Evolutionary conservation across 2,888 invertebrate species (phyloP), one percentile per base, ranked within the genome.

Genomic region (Pollenia angustigena): DNA sequence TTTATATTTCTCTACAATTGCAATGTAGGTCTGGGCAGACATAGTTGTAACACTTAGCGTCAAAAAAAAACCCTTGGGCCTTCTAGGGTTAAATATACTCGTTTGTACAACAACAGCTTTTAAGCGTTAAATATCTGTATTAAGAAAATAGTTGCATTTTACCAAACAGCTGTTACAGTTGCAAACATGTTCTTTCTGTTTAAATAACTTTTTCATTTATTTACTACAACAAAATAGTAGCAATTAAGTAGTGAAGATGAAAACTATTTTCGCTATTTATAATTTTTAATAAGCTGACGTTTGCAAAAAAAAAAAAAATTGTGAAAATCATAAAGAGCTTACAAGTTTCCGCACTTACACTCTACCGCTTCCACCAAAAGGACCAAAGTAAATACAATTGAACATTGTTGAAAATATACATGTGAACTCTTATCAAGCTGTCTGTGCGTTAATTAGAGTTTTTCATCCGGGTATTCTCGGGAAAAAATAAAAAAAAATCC

Each of bases 251-350:
- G 3, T 11, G 12, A 56, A 56, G 18, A 56, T 40, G 14, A 58
- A 58, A 58, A 58, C 32, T 58, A 58, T 58, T 14, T 58, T 58
- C 8, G 11, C 32, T 58, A 58, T 58, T 58, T 58, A 14, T 32
- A 32, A 8, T 14, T 10, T 40, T 58, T 58, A 58, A 58, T 58
- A 58, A 58, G 58, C 58, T 58, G 58, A 58, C 58, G 58, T n/a
- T 58, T 14, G 58, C 58, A 58, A 2, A 58, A 58, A 58, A 58
- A 32, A 32, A 32, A 32, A 32, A 32, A 32, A 32, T 58, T 58
- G 58, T 62, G 16, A 62, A 32, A 32, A 32, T 32, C 6, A 4
- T 0, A 32, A 32, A 32, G 0, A 32, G 32, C 32, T 32, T 32
- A 32, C 32, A 32, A 32, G 32, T 32, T 32, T 32, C 32, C 32